Base-by-base conservation (phyloP, 2,113 vertebrate genomes). In the Gymnarchus niloticus region DNA sequence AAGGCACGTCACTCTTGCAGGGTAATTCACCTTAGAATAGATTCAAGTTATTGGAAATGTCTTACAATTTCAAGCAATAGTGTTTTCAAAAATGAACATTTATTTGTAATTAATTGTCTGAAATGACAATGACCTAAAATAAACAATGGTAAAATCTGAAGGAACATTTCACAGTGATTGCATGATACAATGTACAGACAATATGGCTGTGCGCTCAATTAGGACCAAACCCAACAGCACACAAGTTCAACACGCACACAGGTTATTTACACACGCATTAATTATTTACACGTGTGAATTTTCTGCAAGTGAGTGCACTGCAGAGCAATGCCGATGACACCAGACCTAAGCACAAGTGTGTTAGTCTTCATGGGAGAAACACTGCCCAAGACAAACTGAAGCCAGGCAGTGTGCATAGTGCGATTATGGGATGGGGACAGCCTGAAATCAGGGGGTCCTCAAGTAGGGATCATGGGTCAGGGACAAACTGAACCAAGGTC, bases 1-100 rank as follows among this genome's bases (percentile, higher is more conserved):
- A 97, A 98, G 96, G 96, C 96, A 97, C 97, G 96, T 94, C 93
- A 93, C 94, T 96, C 91, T 91, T 93, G 93, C 90, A 89, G 90
- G 93, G 90, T 92, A 89, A 91, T 89, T 92, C 90, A 88, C 89
- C 91, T 88, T 91, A 54, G 93, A 90, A 91, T 90, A 84, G 51
- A 19, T 91, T 92, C 91, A 94, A 94, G 92, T 91, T 90, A 87
- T 88, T 90, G 0, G 78, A 90, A 82, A 88, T 52, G 17, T 83
- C 33, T 82, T 17, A 69, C 28, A 52, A 83, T 86, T 88, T 88
- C 90, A 91, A 88, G 88, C 23, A 48, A 41, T 33, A 85, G 83
- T 91, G 90, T 86, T 85, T 87, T 87, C 78, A 83, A 89, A 89
- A 84, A 87, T 2, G 51, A 80, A 88, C 90, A 90, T 86, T 81